phyloP scores from a whole-genome alignment of 2,797 vertebrate species.

The Valencia hispanica region DNA sequence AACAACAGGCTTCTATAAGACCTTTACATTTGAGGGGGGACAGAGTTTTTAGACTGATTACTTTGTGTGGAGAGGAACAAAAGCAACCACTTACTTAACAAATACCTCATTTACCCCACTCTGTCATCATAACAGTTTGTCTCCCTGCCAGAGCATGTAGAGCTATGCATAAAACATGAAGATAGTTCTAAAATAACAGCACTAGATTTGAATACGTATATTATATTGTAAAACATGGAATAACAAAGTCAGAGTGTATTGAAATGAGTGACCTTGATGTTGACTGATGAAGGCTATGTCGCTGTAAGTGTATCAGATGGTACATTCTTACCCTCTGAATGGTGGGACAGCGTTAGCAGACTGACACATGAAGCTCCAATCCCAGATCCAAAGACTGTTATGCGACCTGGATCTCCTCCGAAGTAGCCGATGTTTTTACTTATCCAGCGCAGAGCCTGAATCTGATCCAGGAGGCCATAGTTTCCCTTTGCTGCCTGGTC shows the following conservation, averaged over 20 bases:
- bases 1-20: slow-evolving; percentile 53
- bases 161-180: slow-evolving; percentile 45
- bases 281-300: background rate
- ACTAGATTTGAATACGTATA: background rate
- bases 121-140: slow-evolving; percentile 63
- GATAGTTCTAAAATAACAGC: slow-evolving; percentile 17
- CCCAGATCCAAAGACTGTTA: slow-evolving; percentile 96
- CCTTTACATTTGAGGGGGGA: slow-evolving; percentile 65
- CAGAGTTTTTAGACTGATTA: slow-evolving; percentile 78
- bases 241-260: background rate
- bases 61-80: slow-evolving; percentile 63
- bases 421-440: slow-evolving; percentile 85
- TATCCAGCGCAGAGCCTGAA: slow-evolving; percentile 95
- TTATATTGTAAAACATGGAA: background rate
- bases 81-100: slow-evolving; percentile 72
- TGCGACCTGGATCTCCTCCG: slow-evolving; percentile 82
- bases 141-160: slow-evolving; percentile 52
- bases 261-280: background rate
- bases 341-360: slow-evolving; percentile 97
- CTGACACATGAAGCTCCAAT: slow-evolving; percentile 98
- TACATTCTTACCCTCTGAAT: slow-evolving; percentile 93
- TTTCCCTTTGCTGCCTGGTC: slow-evolving; percentile 99
- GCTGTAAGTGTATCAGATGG: background rate
- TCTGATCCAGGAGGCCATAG: slow-evolving; percentile 97
- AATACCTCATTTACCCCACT: slow-evolving; percentile 57